Evolutionary conservation across 2,113 vertebrate species (phyloP).

Genomic region (Terrapene triunguis): DNA sequence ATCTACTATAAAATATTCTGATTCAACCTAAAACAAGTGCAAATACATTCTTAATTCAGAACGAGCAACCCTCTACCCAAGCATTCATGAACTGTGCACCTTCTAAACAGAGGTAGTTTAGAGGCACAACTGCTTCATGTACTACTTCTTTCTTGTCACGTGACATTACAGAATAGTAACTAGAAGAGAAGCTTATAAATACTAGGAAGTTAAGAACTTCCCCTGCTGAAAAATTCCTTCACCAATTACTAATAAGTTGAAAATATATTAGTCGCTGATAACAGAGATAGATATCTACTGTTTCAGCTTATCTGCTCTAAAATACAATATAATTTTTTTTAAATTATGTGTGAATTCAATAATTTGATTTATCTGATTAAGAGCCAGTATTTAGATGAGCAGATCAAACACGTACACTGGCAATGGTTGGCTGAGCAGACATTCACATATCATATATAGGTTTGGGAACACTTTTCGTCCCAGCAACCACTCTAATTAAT

Average conservation of each 20-base stretch:
- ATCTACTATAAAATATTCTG: neutral
- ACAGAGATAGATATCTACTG: neutral
- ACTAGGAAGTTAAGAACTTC: constrained; percentile 76
- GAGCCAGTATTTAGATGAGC: neutral
- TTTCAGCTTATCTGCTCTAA: neutral
- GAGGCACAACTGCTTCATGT: neutral
- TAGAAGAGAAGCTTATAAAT: constrained; percentile 31
- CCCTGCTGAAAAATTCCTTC: constrained; percentile 58
- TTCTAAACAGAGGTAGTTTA: neutral
- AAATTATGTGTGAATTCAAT: neutral
- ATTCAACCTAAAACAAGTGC: neutral
- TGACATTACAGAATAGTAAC: constrained; percentile 49
- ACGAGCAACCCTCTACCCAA: neutral
- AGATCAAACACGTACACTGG: neutral
- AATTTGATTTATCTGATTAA: neutral
- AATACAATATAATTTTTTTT: neutral
- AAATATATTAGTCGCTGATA: neutral
- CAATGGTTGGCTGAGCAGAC: neutral
- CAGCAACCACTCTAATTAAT: neutral
- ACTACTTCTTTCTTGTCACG: constrained; percentile 62
- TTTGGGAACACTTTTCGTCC: constrained; percentile 17
- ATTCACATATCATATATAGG: neutral
- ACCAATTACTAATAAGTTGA: constrained; percentile 53
- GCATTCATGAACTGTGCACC: neutral
- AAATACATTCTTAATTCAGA: neutral